Conservation (phyloP, 30 jellyfish, hydroid and myxozoan genomes). For the Cassiopea xamachana region DNA sequence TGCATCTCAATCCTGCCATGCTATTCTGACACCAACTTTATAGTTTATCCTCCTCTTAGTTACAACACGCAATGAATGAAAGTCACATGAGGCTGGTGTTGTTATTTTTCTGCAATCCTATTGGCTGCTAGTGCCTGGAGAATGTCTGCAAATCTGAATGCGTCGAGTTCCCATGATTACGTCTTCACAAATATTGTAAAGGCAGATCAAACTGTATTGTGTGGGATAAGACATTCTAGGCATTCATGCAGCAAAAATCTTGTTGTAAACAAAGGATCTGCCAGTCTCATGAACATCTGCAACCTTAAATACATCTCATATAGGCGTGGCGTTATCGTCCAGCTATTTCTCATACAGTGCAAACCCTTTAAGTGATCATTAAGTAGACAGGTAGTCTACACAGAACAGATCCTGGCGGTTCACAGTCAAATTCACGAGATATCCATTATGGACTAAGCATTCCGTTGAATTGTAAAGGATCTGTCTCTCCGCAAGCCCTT, state of each 20-base stretch:
- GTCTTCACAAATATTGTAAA: slow-evolving; percentile 15
- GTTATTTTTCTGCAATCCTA: slow-evolving; percentile 7
- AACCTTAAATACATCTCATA: not conserved
- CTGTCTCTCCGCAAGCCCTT: not conserved
- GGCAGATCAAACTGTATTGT: slow-evolving; percentile 31
- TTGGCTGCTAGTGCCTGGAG: slow-evolving; percentile 14
- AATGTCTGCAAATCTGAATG: slow-evolving; percentile 13
- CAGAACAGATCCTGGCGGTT: not conserved
- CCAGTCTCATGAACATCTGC: slow-evolving; percentile 35
- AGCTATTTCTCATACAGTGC: not conserved
- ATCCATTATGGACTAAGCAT: not conserved
- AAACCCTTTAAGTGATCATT: not conserved
- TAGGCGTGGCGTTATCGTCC: slow-evolving; percentile 18
- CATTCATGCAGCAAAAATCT: slow-evolving; percentile 43
- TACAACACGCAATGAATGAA: slow-evolving; percentile 26
- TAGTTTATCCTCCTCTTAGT: not conserved
- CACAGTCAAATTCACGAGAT: not conserved
- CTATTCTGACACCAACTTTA: too few relatives aligned
- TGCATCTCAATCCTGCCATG: too few relatives aligned
- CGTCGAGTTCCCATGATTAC: slow-evolving; percentile 6
- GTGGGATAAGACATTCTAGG: not conserved
- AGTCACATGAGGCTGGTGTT: slow-evolving; percentile 64
- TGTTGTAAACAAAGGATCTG: slow-evolving; percentile 20
- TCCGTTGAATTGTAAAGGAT: too few relatives aligned
- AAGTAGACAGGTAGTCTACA: not conserved